phyloP scores from a whole-genome alignment of 2,797 vertebrate species.

The Sparus aurata region DNA sequence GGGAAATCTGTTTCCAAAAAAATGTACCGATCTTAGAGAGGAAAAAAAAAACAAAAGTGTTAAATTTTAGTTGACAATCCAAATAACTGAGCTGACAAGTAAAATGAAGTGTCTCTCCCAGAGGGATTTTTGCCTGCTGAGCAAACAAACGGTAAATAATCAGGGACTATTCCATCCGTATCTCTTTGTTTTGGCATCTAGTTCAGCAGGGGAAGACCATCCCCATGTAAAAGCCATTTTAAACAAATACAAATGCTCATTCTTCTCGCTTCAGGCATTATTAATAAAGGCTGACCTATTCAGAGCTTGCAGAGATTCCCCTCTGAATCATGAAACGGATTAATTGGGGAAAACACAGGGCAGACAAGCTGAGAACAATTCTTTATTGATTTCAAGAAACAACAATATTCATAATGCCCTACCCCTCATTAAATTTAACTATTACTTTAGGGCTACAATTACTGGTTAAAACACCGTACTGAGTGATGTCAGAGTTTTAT shows the following conservation, averaged over 20 bases:
- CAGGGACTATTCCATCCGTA: constrained; percentile 31
- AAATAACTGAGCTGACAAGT: constrained; percentile 62
- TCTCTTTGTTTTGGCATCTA: constrained; percentile 55
- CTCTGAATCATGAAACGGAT: constrained; percentile 34
- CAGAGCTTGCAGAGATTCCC: background rate
- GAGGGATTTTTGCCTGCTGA: constrained; percentile 35
- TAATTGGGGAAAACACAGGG: background rate
- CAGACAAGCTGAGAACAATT: background rate
- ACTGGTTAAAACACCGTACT: background rate
- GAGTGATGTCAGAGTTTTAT: constrained; percentile 21
- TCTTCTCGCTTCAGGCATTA: constrained; percentile 34
- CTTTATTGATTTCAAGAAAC: constrained; percentile 25
- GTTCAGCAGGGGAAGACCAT: constrained; percentile 38
- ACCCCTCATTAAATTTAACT: background rate
- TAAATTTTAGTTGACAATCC: constrained; percentile 56
- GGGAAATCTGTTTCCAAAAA: constrained; percentile 57
- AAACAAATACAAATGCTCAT: constrained; percentile 48
- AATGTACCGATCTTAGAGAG: constrained; percentile 22
- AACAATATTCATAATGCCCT: constrained; percentile 17
- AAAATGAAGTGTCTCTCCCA: constrained; percentile 49
- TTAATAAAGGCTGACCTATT: constrained; percentile 28
- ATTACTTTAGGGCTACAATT: constrained; percentile 4
- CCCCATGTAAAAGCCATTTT: constrained; percentile 42
- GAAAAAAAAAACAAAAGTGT: constrained; percentile 28
- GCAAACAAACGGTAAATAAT: constrained; percentile 69